phyloP scores from a whole-genome alignment of 2,888 invertebrate species.

The Drosophila yooni region DNA sequence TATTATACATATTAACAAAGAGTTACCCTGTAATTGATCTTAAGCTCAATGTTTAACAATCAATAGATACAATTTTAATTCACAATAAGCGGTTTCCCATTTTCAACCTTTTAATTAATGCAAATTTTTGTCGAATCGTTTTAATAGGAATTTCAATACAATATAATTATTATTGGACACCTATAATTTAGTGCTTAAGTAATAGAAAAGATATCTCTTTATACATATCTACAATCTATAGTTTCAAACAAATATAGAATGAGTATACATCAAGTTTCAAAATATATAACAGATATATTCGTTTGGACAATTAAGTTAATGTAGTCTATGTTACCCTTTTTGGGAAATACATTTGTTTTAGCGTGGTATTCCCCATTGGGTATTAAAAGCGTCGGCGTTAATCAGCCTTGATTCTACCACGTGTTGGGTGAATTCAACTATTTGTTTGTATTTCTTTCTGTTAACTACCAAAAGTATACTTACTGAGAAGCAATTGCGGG shows the following conservation, averaged over 20 bases:
- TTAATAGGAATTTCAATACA: not conserved
- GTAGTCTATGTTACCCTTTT: not conserved
- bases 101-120: not conserved
- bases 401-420: constrained; percentile 7
- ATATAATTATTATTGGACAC: not conserved
- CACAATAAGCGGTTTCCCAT: not conserved
- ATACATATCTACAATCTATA: not conserved
- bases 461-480: constrained; percentile 13
- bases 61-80: not conserved
- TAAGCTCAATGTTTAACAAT: accelerated
- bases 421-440: constrained; percentile 4
- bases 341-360: not conserved
- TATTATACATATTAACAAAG: not conserved
- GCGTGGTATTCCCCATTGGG: not conserved
- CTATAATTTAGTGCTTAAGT: not conserved
- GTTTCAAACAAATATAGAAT: not conserved
- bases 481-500: constrained; percentile 4
- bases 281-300: not conserved
- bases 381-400: constrained; percentile 1
- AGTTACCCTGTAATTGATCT: constrained; percentile 18
- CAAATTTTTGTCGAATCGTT: not conserved
- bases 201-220: not conserved
- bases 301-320: not conserved
- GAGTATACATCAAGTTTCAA: not conserved
- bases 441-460: not conserved